These are phyloP conservation scores for Lagopus muta DNA, from an alignment of 2,113 vertebrate species.

Conservation along the genomic window DNA sequence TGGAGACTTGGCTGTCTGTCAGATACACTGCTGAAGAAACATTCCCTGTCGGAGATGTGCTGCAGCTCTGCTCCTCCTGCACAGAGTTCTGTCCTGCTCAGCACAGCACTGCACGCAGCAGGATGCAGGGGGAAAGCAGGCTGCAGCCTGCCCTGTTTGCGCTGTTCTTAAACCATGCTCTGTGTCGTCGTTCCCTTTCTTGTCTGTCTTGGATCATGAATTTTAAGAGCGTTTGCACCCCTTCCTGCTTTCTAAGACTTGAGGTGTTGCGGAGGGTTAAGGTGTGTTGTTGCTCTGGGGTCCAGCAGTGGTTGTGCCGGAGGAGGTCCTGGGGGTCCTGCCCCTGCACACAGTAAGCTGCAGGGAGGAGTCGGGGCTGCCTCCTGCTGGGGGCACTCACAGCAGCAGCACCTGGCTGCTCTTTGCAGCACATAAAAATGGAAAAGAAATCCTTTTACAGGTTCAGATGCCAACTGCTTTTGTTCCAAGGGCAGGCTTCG, in stretches of 20 bases:
- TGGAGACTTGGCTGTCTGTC: neutral
- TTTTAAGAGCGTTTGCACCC: neutral
- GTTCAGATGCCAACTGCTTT: neutral
- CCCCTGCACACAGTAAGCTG: neutral
- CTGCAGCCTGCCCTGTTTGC: neutral
- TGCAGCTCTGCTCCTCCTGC: rapidly evolving
- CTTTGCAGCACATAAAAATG: neutral
- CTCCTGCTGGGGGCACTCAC: neutral
- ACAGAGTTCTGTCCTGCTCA: neutral
- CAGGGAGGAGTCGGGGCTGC: neutral
- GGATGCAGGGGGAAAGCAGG: neutral
- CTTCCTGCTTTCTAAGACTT: neutral
- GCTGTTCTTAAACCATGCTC: rapidly evolving
- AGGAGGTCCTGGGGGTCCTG: too few species aligned
- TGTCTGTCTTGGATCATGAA: neutral
- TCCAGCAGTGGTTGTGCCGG: neutral
- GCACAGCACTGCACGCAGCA: neutral
- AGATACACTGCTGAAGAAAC: neutral
- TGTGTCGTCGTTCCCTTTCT: neutral
- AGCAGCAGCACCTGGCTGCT: neutral
- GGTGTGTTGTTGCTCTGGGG: rapidly evolving
- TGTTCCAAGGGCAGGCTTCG: neutral
- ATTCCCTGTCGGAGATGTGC: rapidly evolving
- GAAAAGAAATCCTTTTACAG: neutral
- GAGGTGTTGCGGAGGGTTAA: rapidly evolving